phyloP scores from a whole-genome alignment of 2,888 invertebrate genomes.

The Baronia brevicornis region DNA sequence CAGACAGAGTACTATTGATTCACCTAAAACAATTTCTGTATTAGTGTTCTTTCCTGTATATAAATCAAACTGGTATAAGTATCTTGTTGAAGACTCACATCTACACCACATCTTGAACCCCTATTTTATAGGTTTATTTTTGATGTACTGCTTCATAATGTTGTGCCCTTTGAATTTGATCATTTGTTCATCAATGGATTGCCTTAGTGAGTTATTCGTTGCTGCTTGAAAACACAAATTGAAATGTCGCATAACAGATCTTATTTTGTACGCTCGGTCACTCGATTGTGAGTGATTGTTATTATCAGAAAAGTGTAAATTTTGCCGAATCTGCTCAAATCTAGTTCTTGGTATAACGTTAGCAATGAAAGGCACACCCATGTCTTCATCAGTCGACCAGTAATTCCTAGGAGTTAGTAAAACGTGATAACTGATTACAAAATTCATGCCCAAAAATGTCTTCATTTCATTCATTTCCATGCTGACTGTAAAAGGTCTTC shows the following conservation, averaged over 20 bases:
- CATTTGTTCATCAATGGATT: constrained; percentile 13
- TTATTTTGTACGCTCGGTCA: constrained; percentile 14
- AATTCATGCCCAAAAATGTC: constrained; percentile 21
- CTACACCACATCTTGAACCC: constrained; percentile 16
- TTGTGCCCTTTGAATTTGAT: constrained; percentile 14
- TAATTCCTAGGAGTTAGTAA: constrained; percentile 19
- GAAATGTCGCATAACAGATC: constrained; percentile 15
- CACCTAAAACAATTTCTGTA: constrained; percentile 17
- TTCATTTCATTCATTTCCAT: constrained; percentile 19
- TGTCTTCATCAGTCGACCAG: constrained; percentile 23
- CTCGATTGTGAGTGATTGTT: constrained; percentile 13
- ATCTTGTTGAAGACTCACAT: constrained; percentile 14
- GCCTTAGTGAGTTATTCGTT: constrained; percentile 11
- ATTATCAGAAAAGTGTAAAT: constrained; percentile 17
- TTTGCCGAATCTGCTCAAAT: constrained; percentile 17
- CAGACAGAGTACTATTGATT: no score
- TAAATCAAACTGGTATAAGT: constrained; percentile 14
- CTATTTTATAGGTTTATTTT: constrained; percentile 11
- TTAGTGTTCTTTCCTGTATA: constrained; percentile 16
- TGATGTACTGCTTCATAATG: no score
- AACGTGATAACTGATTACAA: constrained; percentile 20
- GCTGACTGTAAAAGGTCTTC: constrained; percentile 15
- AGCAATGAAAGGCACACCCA: constrained; percentile 21
- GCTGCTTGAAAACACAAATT: constrained; percentile 15
- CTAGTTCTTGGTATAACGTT: constrained; percentile 18